Evolutionary conservation across 2,888 invertebrate genomes (phyloP).

Genomic region (Keiferia lycopersicella): DNA sequence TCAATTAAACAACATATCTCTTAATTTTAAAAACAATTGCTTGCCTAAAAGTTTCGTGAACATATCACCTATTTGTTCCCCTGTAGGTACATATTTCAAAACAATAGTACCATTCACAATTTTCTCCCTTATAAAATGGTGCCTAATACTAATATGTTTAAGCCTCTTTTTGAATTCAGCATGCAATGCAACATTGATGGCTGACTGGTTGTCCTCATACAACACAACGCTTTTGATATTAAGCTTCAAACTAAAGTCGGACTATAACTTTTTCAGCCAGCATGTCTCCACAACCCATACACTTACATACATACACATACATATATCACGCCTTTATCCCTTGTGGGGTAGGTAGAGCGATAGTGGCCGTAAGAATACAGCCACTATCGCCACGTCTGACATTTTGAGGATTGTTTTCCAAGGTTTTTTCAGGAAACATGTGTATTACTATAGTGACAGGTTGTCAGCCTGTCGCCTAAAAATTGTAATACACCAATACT

Average conservation of each 20-base stretch:
- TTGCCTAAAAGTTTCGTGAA: not conserved
- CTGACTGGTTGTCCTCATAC: slow-evolving; percentile 22
- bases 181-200: slow-evolving; percentile 9
- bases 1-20: not conserved
- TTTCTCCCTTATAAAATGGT: not conserved
- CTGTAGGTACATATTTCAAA: not conserved
- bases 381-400: too few relatives aligned
- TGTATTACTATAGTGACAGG: too few relatives aligned
- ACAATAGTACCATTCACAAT: not conserved
- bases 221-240: not conserved
- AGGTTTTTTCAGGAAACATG: too few relatives aligned
- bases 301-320: not conserved
- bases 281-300: slow-evolving; percentile 21
- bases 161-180: slow-evolving; percentile 18
- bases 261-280: slow-evolving; percentile 25
- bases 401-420: too few relatives aligned
- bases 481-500: too few relatives aligned
- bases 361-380: too few relatives aligned
- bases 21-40: not conserved
- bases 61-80: not conserved
- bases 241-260: not conserved
- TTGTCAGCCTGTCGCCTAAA: too few relatives aligned
- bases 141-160: slow-evolving; percentile 28
- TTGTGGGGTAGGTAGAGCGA: too few relatives aligned
- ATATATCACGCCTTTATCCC: too few relatives aligned